phyloP scores from a whole-genome alignment of 2,888 invertebrate species.

The Campoplex nolae region DNA sequence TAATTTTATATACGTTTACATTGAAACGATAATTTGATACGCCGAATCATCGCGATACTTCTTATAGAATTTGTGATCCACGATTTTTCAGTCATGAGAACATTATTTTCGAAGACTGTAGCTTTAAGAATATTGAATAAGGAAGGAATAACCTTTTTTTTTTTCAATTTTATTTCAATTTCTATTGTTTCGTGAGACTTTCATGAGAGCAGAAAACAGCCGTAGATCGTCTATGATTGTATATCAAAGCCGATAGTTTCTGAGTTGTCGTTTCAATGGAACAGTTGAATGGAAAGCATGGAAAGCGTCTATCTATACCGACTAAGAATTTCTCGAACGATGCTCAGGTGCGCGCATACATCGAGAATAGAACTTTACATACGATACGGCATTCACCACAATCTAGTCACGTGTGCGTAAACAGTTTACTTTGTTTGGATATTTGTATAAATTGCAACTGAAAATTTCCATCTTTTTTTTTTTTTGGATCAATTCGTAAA shows the following conservation, averaged over 20 bases:
- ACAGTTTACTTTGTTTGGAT: not conserved
- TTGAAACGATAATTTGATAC: not conserved
- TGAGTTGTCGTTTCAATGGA: slow-evolving; percentile 23
- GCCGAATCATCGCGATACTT: not conserved
- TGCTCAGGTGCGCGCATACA: slow-evolving; percentile 29
- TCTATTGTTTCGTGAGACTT: not conserved
- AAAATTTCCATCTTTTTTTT: not conserved
- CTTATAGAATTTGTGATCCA: not conserved
- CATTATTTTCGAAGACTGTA: not conserved
- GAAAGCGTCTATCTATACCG: slow-evolving; percentile 18
- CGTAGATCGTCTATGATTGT: slow-evolving; percentile 6
- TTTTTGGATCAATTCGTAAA: not conserved
- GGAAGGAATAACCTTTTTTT: not conserved
- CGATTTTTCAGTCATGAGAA: not conserved
- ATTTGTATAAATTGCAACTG: not conserved
- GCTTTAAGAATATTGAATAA: not conserved
- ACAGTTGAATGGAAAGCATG: slow-evolving; percentile 10
- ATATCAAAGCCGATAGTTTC: slow-evolving; percentile 13
- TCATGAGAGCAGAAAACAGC: not conserved
- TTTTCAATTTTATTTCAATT: not conserved
- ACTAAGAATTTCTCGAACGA: slow-evolving; percentile 27
- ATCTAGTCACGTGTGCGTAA: not conserved
- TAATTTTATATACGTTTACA: not conserved
- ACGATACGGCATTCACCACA: slow-evolving; percentile 27
- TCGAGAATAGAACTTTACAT: slow-evolving; percentile 22